A percentile compares a stretch with the other conserved stretches of the same genome.
Conservation (phyloP, 2,113 vertebrate species). For the Paramisgurnus dabryanus region DNA sequence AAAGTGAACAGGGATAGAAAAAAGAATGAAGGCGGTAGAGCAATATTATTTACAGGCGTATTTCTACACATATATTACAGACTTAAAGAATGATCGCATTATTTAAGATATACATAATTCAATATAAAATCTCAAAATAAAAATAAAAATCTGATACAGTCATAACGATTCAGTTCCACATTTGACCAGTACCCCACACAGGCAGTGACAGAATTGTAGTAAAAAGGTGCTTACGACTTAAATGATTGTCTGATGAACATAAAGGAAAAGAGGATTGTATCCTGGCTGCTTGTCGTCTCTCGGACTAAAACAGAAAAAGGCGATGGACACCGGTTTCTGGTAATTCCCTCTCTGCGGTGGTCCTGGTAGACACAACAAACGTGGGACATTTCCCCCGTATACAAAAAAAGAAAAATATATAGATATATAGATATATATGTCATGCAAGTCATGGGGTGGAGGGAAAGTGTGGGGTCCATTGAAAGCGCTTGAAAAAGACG, state of each 20-base stretch:
- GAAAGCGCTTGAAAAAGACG: conserved; percentile 92
- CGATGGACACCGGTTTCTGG: conserved; percentile 78
- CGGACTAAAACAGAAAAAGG: conserved; percentile 77
- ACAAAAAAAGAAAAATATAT: conserved; percentile 79
- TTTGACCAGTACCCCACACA: conserved; percentile 98
- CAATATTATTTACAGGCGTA: conserved; percentile 98
- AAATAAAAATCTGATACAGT: conserved; percentile 99
- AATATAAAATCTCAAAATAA: conserved; percentile 99
- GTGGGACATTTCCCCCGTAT: conserved; percentile 84
- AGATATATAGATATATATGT: conserved; percentile 65
- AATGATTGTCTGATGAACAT: conserved; percentile 99
- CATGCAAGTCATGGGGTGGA: conserved; percentile 85
- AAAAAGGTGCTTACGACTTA: conserved; percentile 99
- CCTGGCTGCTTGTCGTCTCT: conserved; percentile 80
- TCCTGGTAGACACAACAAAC: conserved; percentile 87
- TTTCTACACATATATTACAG: conserved; percentile 99
- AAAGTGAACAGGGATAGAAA: conserved; percentile 80
- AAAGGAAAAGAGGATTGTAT: conserved; percentile 83
- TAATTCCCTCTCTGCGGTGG: conserved; percentile 92
- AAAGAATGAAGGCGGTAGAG: conserved; percentile 81
- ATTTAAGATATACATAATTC: conserved; percentile 99
- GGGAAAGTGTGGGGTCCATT: conserved; percentile 88
- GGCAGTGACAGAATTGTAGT: conserved; percentile 98
- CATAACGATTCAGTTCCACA: conserved; percentile 99
- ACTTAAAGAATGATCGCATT: conserved; percentile 97